These are phyloP conservation scores for Hiodon tergisus DNA, from an alignment of 2,113 vertebrate species.

Conservation along the genomic window DNA sequence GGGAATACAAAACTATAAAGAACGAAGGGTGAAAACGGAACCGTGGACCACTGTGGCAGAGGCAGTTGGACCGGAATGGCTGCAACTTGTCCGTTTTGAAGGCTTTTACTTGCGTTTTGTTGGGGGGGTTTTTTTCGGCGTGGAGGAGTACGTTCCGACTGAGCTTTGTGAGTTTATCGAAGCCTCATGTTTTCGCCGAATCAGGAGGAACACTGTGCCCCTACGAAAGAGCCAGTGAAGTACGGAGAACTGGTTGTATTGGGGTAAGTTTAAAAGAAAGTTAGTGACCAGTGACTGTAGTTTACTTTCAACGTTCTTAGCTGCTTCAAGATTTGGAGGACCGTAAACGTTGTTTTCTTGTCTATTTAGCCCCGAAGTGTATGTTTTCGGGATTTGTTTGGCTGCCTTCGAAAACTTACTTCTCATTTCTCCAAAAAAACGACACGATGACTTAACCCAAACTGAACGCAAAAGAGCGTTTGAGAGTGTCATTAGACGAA, in stretches of 20 bases:
- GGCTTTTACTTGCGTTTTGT: constrained; percentile 32
- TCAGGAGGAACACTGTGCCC: constrained; percentile 85
- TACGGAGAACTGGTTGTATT: constrained; percentile 92
- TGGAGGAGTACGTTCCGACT: constrained; percentile 26
- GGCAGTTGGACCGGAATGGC: constrained; percentile 40
- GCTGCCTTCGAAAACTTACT: no score
- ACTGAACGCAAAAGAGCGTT: no score
- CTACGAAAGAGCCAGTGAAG: constrained; percentile 85
- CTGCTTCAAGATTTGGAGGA: neutral
- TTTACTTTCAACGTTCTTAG: neutral
- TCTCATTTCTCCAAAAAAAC: no score
- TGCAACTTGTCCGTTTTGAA: constrained; percentile 39
- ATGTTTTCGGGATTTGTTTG: no score
- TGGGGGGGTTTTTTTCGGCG: constrained; percentile 22
- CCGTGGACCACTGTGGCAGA: neutral
- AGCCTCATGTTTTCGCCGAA: constrained; percentile 86
- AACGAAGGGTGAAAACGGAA: neutral
- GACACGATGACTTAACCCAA: no score
- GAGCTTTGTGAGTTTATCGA: constrained; percentile 41
- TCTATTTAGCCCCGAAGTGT: no score
- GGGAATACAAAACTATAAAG: constrained; percentile 5
- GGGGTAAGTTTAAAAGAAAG: constrained; percentile 69
- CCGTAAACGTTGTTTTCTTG: no score
- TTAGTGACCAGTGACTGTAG: no score
- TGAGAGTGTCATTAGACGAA: no score